Evolutionary conservation across 2,113 vertebrate species (phyloP).

Genomic region (Phalacrocorax brasilianus): DNA sequence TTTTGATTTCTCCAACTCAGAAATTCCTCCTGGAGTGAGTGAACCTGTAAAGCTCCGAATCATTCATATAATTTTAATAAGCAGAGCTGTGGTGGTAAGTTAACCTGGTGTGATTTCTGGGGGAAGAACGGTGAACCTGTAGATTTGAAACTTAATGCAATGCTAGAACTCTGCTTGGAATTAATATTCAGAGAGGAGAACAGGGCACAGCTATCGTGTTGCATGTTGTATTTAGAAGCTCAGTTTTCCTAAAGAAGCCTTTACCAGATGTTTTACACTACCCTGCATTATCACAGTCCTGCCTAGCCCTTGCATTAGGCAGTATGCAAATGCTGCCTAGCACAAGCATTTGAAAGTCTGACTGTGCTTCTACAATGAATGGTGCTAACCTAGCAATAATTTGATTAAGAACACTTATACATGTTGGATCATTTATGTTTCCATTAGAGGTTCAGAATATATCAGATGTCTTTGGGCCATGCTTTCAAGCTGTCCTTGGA

Average conservation of each 20-base stretch:
- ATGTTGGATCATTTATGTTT: neutral
- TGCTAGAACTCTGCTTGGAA: neutral
- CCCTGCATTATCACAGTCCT: neutral
- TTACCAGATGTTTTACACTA: neutral
- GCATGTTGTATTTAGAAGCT: neutral
- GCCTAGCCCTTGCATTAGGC: neutral
- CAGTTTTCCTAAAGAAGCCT: neutral
- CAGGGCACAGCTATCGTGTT: neutral
- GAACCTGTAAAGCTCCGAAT: constrained; percentile 72
- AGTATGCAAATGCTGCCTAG: neutral
- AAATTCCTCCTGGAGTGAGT: constrained; percentile 77
- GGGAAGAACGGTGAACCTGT: neutral
- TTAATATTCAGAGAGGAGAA: neutral
- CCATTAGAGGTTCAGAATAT: neutral
- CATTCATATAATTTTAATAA: constrained; percentile 70
- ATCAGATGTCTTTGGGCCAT: neutral
- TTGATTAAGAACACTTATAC: neutral
- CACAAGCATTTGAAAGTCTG: neutral
- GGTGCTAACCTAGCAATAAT: neutral
- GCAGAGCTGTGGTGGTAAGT: constrained; percentile 78
- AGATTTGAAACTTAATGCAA: neutral
- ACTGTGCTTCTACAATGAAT: neutral
- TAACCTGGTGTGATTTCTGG: neutral
- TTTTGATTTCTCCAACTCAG: constrained; percentile 77
- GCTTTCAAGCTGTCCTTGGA: neutral